Evolutionary conservation across 2,888 invertebrate species (phyloP).

Genomic region (Esperia sulphurella): DNA sequence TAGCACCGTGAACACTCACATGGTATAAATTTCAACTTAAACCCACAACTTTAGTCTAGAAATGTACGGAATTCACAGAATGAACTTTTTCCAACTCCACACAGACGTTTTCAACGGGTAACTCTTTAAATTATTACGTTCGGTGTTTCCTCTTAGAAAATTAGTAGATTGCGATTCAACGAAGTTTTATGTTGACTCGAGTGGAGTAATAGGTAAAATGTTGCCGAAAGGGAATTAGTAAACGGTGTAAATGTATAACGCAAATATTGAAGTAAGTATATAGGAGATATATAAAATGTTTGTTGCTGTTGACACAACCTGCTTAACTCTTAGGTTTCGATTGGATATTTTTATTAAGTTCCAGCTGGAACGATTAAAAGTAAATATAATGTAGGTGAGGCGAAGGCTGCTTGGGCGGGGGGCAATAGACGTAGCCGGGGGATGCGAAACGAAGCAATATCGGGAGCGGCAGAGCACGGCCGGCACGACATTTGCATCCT

Average conservation of each 20-base stretch:
- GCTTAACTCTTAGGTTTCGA: no score
- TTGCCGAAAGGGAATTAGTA: constrained; percentile 1
- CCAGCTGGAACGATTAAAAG: constrained; percentile 46
- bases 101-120: constrained; percentile 48
- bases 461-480: constrained; percentile 49
- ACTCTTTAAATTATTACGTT: constrained; percentile 64
- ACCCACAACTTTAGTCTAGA: constrained; percentile 59
- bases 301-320: no score
- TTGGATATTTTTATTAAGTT: background rate
- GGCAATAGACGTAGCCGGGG: constrained; percentile 12
- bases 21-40: constrained; percentile 68
- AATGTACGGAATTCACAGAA: constrained; percentile 59
- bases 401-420: constrained; percentile 20
- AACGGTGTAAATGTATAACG: background rate
- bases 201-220: constrained; percentile 16
- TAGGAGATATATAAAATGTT: no score
- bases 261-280: no score
- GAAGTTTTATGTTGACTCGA: constrained; percentile 41
- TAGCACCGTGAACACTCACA: constrained; percentile 56
- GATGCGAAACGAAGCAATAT: constrained; percentile 39
- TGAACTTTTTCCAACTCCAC: constrained; percentile 62
- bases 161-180: constrained; percentile 29
- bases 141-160: constrained; percentile 33
- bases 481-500: constrained; percentile 63
- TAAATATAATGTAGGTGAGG: constrained; percentile 53